Conservation (phyloP, 2,113 vertebrate genomes). For the Hydropotes inermis region DNA sequence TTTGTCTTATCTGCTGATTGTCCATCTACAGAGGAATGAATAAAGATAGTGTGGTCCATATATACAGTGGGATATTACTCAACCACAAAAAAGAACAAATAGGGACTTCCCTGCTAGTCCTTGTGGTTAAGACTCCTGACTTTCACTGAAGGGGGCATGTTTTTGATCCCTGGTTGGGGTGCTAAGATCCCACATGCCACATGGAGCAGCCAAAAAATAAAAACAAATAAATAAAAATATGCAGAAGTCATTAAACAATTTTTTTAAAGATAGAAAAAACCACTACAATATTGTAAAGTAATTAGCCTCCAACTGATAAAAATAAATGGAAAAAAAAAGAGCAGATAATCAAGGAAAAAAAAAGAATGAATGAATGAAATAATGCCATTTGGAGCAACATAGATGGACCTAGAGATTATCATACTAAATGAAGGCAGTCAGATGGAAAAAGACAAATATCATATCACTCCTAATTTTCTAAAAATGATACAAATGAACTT, state of each 20-base stretch:
- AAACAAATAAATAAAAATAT: background rate
- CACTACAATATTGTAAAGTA: too few relatives aligned
- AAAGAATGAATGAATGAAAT: background rate
- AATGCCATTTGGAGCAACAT: background rate
- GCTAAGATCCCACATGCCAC: background rate
- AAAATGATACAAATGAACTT: background rate
- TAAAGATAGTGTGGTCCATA: background rate
- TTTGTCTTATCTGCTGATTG: background rate
- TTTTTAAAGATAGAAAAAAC: background rate
- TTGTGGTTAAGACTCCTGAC: background rate
- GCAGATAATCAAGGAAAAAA: too few relatives aligned
- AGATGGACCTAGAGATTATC: background rate
- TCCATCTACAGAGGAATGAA: background rate
- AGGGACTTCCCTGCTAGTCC: background rate
- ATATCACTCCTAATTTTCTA: background rate
- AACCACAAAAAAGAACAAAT: background rate
- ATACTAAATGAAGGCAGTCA: background rate
- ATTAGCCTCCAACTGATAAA: too few relatives aligned
- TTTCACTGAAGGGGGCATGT: background rate
- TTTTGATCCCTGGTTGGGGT: background rate
- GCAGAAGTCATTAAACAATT: background rate
- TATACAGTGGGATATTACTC: background rate
- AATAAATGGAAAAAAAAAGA: too few relatives aligned
- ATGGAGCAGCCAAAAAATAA: background rate
- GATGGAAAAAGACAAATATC: background rate